Evolutionary conservation across 1,140 invertebrate genomes (phyloP), one percentile per base, ranked within the genome.

Genomic region (Scylla paramamosain): DNA sequence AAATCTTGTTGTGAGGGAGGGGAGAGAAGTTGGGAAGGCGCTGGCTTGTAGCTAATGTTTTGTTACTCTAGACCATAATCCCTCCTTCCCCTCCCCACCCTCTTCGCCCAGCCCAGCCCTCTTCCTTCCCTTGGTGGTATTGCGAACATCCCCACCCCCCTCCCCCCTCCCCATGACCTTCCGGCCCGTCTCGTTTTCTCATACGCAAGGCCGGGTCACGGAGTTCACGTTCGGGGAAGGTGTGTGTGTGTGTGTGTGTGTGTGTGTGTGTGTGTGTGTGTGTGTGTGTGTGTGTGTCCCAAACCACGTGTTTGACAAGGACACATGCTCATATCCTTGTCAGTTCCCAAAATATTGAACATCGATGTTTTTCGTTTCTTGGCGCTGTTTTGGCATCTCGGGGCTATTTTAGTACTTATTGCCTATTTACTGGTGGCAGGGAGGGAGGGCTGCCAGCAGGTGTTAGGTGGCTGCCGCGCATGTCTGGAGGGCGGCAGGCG

Each of bases 241-340:
- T 88, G 87, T 88, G 87, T 88, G 87, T 88, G 87, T 32, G 84
- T 87, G 14, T 87, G 84, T 87, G 84, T 87, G 0, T 87, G n/a
- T 87, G n/a, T 87, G n/a, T 87, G 84, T 87, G n/a, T 87, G 84
- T 87, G 3, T 87, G 84, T 87, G n/a, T 87, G 84, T 87, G 84
- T 87, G n/a, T 87, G n/a, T 29, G 84, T 87, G n/a, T 87, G 84
- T 87, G 3, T 39, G 84, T 87, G n/a, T 87, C 12, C 8, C 29
- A 87, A 87, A n/a, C n/a, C 12, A 87, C 29, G 29, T 87, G 29
- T 39, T 32, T 10, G n/a, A 16, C 84, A 87, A 39, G 84, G 28
- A 88, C 87, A 39, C 14, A n/a, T 77, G 20, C 67, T 77, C 67
- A 20, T 77, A 77, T 77, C 67, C 0, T n/a, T 77, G 67, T 77